Evolutionary conservation across 2,113 vertebrate genomes (phyloP).

Genomic region (Nyctereutes procyonoides): DNA sequence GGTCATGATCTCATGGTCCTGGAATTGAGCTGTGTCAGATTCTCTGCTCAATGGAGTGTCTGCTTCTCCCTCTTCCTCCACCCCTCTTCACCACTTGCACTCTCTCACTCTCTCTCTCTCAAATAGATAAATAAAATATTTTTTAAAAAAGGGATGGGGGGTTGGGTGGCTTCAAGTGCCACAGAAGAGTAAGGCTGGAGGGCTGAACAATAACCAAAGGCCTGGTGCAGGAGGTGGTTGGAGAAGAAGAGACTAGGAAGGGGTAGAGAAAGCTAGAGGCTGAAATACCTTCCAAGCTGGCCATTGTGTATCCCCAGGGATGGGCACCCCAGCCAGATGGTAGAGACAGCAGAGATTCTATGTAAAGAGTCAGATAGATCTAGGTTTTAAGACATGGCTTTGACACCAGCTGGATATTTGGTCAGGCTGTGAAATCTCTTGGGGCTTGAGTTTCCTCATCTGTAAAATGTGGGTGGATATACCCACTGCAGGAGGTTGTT

Average conservation of each 20-base stretch:
- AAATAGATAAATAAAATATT: no score
- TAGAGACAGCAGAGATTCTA: background rate
- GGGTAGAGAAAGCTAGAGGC: background rate
- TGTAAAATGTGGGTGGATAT: background rate
- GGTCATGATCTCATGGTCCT: no score
- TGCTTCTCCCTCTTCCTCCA: no score
- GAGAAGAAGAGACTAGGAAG: background rate
- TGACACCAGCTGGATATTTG: background rate
- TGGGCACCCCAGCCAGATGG: background rate
- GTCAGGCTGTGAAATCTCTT: background rate
- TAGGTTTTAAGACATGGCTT: background rate
- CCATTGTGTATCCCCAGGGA: no score
- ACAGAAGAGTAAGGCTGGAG: background rate
- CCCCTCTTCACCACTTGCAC: no score
- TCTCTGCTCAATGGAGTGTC: no score
- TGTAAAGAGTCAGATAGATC: background rate
- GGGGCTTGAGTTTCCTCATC: background rate
- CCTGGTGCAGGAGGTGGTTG: background rate
- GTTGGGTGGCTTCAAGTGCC: background rate
- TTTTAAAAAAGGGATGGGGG: background rate
- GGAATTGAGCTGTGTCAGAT: no score
- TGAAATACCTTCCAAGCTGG: background rate
- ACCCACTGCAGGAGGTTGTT: background rate
- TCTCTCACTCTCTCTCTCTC: background rate
- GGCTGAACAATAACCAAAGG: background rate